Evolutionary conservation across 2,797 vertebrate species (phyloP).

Genomic region (Lophotriccus pileatus): DNA sequence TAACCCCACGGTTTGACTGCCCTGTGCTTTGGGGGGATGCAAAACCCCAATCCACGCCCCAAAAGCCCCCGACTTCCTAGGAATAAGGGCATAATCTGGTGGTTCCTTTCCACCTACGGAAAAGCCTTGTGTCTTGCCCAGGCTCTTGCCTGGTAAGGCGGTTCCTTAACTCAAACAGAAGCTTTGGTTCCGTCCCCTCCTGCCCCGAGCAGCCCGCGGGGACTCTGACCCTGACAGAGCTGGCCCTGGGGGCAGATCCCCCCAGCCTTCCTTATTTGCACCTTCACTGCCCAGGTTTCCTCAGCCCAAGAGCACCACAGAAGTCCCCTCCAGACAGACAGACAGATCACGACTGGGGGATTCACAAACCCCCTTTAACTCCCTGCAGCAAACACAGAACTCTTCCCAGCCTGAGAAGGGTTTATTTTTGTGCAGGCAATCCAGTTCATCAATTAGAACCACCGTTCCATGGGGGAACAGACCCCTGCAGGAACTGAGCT

Average conservation of each 20-base stretch:
- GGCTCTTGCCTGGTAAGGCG: accelerated
- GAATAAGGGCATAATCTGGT: background rate
- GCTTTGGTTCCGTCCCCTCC: no score
- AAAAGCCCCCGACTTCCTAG: background rate
- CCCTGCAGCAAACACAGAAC: background rate
- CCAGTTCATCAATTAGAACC: background rate
- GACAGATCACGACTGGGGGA: background rate
- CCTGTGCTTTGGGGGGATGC: background rate
- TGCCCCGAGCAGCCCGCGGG: background rate
- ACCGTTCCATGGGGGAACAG: background rate
- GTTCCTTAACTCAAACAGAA: background rate
- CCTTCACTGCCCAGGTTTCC: background rate
- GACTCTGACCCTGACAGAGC: background rate
- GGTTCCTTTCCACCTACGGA: background rate
- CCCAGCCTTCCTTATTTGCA: background rate
- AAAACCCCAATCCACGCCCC: background rate
- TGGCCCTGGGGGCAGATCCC: background rate
- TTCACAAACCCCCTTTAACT: background rate
- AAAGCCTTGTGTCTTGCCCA: background rate
- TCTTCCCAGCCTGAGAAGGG: background rate
- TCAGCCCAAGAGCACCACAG: background rate
- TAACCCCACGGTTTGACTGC: background rate
- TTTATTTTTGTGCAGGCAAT: background rate
- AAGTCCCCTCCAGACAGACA: background rate
- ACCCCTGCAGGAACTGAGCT: background rate